A percentile compares a stretch with the other conserved stretches of the same genome.
These are phyloP conservation scores for Netelia fuscicornis DNA, from an alignment of 2,888 invertebrate species.

Conservation along the genomic window DNA sequence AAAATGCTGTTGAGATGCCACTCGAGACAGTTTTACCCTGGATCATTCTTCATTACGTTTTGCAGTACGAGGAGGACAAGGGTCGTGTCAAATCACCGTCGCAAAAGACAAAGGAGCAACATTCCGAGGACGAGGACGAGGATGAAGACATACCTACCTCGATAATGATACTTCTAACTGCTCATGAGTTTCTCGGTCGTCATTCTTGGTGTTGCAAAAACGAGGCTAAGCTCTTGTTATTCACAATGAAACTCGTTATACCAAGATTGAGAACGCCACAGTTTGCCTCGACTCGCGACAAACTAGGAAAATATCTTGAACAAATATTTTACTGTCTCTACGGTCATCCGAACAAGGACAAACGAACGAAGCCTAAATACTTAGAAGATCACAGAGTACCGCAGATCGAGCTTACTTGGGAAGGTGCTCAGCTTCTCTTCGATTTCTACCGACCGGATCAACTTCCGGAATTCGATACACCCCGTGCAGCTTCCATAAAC, in stretches of 20 bases:
- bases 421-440: conserved; percentile 90
- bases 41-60: conserved; percentile 93
- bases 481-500: conserved; percentile 91
- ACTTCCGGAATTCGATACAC: conserved; percentile 93
- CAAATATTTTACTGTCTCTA: conserved; percentile 95
- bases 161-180: conserved; percentile 91
- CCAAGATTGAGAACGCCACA: conserved; percentile 89
- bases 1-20: conserved; percentile 88
- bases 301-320: conserved; percentile 92
- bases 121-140: conserved; percentile 80
- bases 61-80: conserved; percentile 90
- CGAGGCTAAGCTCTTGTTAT: conserved; percentile 92
- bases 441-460: conserved; percentile 92
- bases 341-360: conserved; percentile 91
- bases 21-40: conserved; percentile 92
- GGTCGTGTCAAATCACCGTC: conserved; percentile 86
- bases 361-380: conserved; percentile 86
- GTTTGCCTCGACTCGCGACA: conserved; percentile 88
- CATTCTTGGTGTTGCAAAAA: conserved; percentile 92
- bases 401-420: conserved; percentile 90
- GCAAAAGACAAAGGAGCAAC: conserved; percentile 72
- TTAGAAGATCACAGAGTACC: conserved; percentile 92
- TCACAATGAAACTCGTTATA: conserved; percentile 91
- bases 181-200: conserved; percentile 94
- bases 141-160: conserved; percentile 90